Base-by-base conservation (phyloP, 2,113 vertebrate genomes). In the Parus major region DNA sequence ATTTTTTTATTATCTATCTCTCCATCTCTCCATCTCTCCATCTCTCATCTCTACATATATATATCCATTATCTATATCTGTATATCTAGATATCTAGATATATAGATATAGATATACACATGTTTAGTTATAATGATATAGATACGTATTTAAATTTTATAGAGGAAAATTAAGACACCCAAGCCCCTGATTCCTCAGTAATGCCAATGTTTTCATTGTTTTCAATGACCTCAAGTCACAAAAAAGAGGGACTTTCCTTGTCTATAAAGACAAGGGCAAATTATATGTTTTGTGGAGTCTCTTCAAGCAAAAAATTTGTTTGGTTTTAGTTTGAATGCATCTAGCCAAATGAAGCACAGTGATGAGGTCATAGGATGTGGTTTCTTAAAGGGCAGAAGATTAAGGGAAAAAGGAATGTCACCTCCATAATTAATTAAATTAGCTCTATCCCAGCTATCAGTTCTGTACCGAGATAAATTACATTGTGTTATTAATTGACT, bases 201-300 rank as follows among this genome's bases (percentile, higher is more conserved):
- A 47, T n/a, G 33, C 33, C 15, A 59, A 31, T 0, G 1, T 60
- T 47, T 42, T 28, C 3, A 3, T 53, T 63, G 8, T 75, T 92
- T n/a, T 50, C 28, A 52, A 29, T 5, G 15, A 44, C 4, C 20
- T 27, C 12, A 49, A 87, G 31, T 21, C 65, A 56, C 6, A 47
- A 42, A 22, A 22, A 63, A 31, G 15, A 60, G 13, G n/a, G 15
- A 39, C 8, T 12, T 52, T 12, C 41, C 47, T 56, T 31, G 23
- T 57, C 42, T 55, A 18, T 13, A 12, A 36, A 4, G 18, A 81
- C n/a, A 16, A 61, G 71, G 49, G 23, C 16, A 49, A 49, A 68
- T 4, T 0, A 8, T 3, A 9, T 0, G 3, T 47, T 84, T 85
- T 52, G 39, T 66, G 42, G 72, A 60, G 17, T 9, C 28, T 56